Evolutionary conservation across 92 coral and sea anemone genomes (phyloP), one percentile per base, ranked within the genome.

Genomic region (Parazoanthus atlanticus): DNA sequence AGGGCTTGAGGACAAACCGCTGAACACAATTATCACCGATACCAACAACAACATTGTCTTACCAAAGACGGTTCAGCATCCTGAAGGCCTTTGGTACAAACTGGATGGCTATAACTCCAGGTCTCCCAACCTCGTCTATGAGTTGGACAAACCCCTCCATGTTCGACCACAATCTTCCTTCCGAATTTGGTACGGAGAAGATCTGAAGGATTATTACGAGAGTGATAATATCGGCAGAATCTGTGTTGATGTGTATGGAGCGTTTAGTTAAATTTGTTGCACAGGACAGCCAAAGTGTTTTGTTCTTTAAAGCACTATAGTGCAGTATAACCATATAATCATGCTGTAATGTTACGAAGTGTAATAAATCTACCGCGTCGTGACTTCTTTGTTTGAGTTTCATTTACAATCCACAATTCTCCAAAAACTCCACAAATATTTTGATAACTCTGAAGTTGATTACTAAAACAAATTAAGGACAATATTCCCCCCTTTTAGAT

Each of bases 141-240:
- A 36, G 38, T 36, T 36, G 38, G 38, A 64, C 75, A 86, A 38
- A 25, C 89, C 89, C 16, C 49, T 61, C 54, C 81, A 34, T 52
- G 28, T 86, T 2, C 70, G 54, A 38, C 70, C 70, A 13, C 73
- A 69, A 23, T 69, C 70, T 21, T 64, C 47, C 75, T 56, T 54
- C 13, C 70, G 81, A 2, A 73, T 86, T 26, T 87, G 90, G 90
- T 87, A 87, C 85, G 90, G 76, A 31, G 90, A 87, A 76, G 90
- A 87, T 64, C 90, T 87, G 47, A 36, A 64, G 0, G 76, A 64
- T 17, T 61, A 87, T n/a, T 64, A 61, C 75, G 90, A 87, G 23
- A 28, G 36, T 25, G 85, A 87, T 65, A 87, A 87, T 8, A 16
- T 64, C 32, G 90, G 90, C 41, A 71, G 78, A 21, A 75, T 87